A percentile compares a stretch with the other conserved stretches of the same genome.
phyloP scores from a whole-genome alignment of 2,888 invertebrate species.

The Pegoplata infirma region DNA sequence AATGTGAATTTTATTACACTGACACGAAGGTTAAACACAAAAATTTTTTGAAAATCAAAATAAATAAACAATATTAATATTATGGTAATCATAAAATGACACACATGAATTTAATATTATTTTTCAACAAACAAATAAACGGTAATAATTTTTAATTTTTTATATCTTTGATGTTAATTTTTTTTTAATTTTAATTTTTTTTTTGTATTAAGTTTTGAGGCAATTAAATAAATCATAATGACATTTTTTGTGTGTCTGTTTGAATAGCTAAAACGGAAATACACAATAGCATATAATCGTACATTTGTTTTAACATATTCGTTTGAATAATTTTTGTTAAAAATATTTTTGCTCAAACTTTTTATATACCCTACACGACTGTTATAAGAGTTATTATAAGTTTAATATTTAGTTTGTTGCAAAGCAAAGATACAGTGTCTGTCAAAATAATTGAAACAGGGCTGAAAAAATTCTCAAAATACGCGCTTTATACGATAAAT shows the following conservation, averaged over 20 bases:
- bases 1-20: slow-evolving; percentile 25
- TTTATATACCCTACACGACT: too few species aligned
- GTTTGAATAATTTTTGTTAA: too few species aligned
- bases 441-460: too few species aligned
- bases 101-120: slow-evolving; percentile 44
- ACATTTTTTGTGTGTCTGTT: slow-evolving; percentile 6
- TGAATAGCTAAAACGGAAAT: slow-evolving; percentile 35
- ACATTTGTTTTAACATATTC: too few species aligned
- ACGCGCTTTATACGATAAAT: too few species aligned
- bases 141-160: slow-evolving; percentile 26
- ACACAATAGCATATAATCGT: not conserved
- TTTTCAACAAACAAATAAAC: slow-evolving; percentile 46
- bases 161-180: slow-evolving; percentile 14
- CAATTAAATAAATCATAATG: slow-evolving; percentile 50
- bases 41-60: slow-evolving; percentile 13
- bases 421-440: too few species aligned
- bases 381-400: not conserved
- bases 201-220: slow-evolving; percentile 11
- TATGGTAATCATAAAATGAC: slow-evolving; percentile 52
- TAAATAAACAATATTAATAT: slow-evolving; percentile 47
- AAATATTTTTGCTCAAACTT: too few species aligned
- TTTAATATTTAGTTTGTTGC: not conserved
- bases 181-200: not conserved
- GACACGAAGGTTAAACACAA: slow-evolving; percentile 44
- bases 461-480: too few species aligned